Evolutionary conservation across 1,140 invertebrate genomes (phyloP), one percentile per base, ranked within the genome.

Genomic region (Pseudomyrmex cubaensis): DNA sequence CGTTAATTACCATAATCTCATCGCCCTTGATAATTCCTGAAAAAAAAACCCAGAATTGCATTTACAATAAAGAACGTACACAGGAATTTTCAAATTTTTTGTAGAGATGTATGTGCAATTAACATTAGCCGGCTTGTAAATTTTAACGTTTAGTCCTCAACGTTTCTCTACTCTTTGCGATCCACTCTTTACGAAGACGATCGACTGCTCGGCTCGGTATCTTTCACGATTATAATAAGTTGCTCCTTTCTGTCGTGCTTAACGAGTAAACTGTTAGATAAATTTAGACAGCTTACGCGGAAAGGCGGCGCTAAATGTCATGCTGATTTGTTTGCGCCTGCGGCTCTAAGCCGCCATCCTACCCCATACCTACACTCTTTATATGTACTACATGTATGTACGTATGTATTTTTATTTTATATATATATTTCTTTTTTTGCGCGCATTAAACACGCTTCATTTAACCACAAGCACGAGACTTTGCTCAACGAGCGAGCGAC

Each of bases 1-100:
- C 98, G 95, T 99, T 99, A 94, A 99, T 99, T 90, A 99, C 98
- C 96, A 99, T 98, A 93, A 99, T 99, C 95, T 99, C 98, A 94
- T 99, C 99, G 89, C 98, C 97, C 95, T 99, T 98, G 92, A 98
- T 98, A 91, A 99, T 97, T 91, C 98, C 98, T 98, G 95, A 61
- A 75, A 83, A 17, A 35, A 35, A 35, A 35, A 35, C 7, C 7
- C 35, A 7, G 5, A 35, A 35, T 35, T 35, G 35, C n/a, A 8
- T 0, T 0, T 35, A 35, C 35, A 7, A 35, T 35, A 0, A 35
- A 35, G 7, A 35, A 35, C 5, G 7, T 35, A 7, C 35, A 7
- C 35, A 35, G 35, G 35, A 35, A 35, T 7, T 35, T 35, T 4
- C 4, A 35, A 35, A 35, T 35, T 35, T 7, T 35, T 35, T 35